Evolutionary conservation across 2,113 vertebrate genomes (phyloP), one percentile per base, ranked within the genome.

Genomic region (Cephalopterus ornatus): DNA sequence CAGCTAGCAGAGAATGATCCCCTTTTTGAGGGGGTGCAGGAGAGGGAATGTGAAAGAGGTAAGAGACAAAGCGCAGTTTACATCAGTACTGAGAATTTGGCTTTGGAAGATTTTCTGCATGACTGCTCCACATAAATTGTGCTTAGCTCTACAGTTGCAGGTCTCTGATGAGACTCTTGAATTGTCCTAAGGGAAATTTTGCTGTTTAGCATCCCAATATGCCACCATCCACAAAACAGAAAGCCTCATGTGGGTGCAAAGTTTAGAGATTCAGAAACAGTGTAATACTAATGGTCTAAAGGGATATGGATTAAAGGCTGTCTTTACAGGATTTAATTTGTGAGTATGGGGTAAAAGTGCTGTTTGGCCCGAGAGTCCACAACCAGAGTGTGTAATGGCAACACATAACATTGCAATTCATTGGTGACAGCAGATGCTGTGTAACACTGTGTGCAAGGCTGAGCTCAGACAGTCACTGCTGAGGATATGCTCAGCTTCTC

Each of bases 101-200:
- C 75, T 65, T 56, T 85, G 49, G 92, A 80, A 88, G 75, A 65
- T 84, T 92, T 95, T 92, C 39, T 96, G 63, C 67, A 28, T 77
- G 61, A 44, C 65, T 88, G 39, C 61, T 80, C 44, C 56, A 33
- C n/a, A 22, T 28, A 88, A 94, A 88, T 52, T 78, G 75, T 86
- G 59, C 68, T 95, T 68, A 93, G 70, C 28, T 90, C 47, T 81
- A 28, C 2, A 3, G 16, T 18, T 89, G 50, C 20, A 56, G 18
- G 13, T 81, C 49, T 85, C 72, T 77, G 59, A 71, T 68, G 52
- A 83, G 19, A 32, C 2, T 58, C 22, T 80, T 68, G 65, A 81
- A 63, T 55, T 71, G 49, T 70, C 63, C 59, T 62, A 62, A 71
- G 47, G 30, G 63, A 22, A 61, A 6, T 78, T 89, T 86, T 84